Percentiles rank a stretch among this genome's conserved stretches.
Evolutionary conservation across 2,888 invertebrate genomes (phyloP).

Genomic region (Dasysyrphus tricinctus): DNA sequence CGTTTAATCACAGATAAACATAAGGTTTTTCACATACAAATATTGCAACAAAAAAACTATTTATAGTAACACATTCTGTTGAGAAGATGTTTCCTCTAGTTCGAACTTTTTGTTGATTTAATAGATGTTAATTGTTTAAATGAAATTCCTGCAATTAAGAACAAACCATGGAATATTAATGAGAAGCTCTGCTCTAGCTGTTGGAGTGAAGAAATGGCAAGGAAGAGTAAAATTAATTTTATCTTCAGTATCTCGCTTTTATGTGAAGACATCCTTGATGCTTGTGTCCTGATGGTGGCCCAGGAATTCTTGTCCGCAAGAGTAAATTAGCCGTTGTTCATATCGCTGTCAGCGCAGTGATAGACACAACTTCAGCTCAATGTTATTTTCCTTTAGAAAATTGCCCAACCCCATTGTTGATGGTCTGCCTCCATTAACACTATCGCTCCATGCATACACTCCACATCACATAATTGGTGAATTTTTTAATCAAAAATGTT

Average conservation of each 20-base stretch:
- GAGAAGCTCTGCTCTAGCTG: constrained; percentile 53
- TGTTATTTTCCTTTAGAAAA: constrained; percentile 55
- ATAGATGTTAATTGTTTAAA: constrained; percentile 82
- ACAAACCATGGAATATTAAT: constrained; percentile 78
- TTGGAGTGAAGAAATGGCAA: constrained; percentile 41
- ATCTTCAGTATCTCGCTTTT: constrained; percentile 18
- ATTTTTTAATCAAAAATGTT: too few relatives aligned
- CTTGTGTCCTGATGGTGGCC: not conserved
- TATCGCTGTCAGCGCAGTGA: constrained; percentile 66
- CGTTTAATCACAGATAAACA: too few relatives aligned
- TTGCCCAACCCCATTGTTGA: constrained; percentile 43
- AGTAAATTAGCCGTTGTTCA: constrained; percentile 65
- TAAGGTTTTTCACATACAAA: too few relatives aligned
- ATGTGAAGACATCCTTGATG: not conserved
- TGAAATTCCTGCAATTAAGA: constrained; percentile 83
- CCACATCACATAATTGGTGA: not conserved
- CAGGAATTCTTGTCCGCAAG: constrained; percentile 44
- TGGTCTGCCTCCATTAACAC: constrained; percentile 32
- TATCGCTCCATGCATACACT: constrained; percentile 8
- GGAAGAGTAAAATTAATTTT: constrained; percentile 53
- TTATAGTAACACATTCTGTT: not conserved
- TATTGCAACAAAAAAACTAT: not conserved
- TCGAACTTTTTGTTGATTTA: constrained; percentile 72
- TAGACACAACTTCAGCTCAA: constrained; percentile 43
- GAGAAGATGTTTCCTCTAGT: constrained; percentile 22